Percentiles rank a stretch among this genome's conserved stretches.
Evolutionary conservation across 1,140 invertebrate genomes (phyloP).

Genomic region (Penaeus japonicus): DNA sequence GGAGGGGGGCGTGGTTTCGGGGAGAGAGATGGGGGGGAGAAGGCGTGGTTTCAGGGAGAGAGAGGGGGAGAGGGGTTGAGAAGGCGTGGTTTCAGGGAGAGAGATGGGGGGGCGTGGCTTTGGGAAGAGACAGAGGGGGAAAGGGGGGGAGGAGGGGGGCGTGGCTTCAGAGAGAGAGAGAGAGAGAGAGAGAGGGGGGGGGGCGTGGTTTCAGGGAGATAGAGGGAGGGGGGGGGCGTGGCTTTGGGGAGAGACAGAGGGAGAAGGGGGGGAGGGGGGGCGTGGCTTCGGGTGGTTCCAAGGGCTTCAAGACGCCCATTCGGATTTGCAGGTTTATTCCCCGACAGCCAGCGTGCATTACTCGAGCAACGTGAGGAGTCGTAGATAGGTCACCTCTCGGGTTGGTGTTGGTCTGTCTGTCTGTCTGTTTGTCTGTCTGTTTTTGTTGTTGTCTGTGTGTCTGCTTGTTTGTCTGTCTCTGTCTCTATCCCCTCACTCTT

Average conservation of each 20-base stretch:
- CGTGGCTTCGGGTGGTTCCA: not conserved
- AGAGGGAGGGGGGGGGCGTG: not conserved
- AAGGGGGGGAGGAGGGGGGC: not conserved
- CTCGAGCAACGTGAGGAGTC: too few relatives aligned
- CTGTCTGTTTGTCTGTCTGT: too few relatives aligned
- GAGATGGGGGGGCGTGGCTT: not conserved
- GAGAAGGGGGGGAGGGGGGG: not conserved
- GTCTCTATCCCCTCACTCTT: too few relatives aligned
- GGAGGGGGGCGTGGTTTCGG: not conserved
- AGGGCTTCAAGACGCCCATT: too few relatives aligned
- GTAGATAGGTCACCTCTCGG: too few relatives aligned
- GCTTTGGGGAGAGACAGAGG: not conserved
- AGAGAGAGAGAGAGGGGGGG: not conserved
- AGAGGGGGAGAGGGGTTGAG: not conserved
- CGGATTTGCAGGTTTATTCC: too few relatives aligned
- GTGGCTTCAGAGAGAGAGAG: not conserved
- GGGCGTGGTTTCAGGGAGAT: not conserved
- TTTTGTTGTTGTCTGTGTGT: too few relatives aligned
- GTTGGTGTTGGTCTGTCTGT: too few relatives aligned
- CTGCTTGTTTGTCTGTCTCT: too few relatives aligned
- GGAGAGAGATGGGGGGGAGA: not conserved
- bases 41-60: not conserved
- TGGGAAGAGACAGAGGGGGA: not conserved
- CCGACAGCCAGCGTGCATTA: too few relatives aligned
- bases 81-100: not conserved